Evolutionary conservation across 2,797 vertebrate species (phyloP).

Genomic region (Sardinella longiceps): DNA sequence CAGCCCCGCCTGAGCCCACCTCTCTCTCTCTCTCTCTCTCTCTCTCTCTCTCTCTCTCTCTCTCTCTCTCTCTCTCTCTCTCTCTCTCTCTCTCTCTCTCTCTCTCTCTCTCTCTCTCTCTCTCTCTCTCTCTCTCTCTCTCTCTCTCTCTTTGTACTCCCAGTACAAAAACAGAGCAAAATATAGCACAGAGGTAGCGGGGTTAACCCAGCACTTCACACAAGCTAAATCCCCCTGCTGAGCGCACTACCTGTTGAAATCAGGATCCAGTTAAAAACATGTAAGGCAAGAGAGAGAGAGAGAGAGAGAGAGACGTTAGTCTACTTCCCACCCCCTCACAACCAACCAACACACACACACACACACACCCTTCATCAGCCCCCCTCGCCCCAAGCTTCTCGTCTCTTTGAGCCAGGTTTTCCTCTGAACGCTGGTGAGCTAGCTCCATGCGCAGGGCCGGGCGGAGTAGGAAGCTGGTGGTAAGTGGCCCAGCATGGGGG

Average conservation of each 20-base stretch:
- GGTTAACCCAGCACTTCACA: slow-evolving; percentile 8
- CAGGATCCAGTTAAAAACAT: not conserved
- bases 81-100: too few species aligned
- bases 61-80: too few species aligned
- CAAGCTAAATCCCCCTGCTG: not conserved
- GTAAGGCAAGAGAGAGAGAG: not conserved
- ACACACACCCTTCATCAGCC: not conserved
- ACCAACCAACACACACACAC: not conserved
- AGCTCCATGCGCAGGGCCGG: not conserved
- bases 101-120: too few species aligned
- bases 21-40: not conserved
- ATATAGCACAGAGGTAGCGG: not conserved
- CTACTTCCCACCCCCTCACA: not conserved
- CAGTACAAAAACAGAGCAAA: not conserved
- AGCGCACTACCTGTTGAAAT: not conserved
- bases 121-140: too few species aligned
- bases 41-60: not conserved
- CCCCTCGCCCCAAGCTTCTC: not conserved
- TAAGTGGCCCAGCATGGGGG: slow-evolving; percentile 20
- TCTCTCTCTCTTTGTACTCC: too few species aligned
- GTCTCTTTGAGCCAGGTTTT: slow-evolving; percentile 4
- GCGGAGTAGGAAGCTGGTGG: not conserved
- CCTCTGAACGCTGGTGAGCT: not conserved
- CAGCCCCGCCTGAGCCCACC: not conserved
- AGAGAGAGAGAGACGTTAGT: not conserved